Percentiles rank a stretch among this genome's conserved stretches.
Conservation (phyloP, 2,113 vertebrate species). For the Oophaga pumilio region DNA sequence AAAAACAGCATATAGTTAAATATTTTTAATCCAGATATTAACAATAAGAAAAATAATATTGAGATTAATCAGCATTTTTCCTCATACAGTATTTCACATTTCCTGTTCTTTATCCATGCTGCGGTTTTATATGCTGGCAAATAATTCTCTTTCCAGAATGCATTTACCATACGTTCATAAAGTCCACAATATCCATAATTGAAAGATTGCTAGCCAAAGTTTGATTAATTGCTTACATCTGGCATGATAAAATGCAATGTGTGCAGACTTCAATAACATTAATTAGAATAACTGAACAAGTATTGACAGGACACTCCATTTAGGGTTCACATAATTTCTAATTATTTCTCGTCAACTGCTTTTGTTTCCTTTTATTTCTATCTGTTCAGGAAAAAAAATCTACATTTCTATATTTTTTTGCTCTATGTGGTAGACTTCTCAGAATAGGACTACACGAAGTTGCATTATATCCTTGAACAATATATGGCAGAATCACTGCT, state of each 20-base stretch:
- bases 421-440: neutral
- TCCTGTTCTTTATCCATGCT: neutral
- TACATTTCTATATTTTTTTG: neutral
- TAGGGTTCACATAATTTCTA: slow-evolving; percentile 37
- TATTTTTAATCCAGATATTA: no score
- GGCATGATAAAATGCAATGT: slow-evolving; percentile 39
- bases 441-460: neutral
- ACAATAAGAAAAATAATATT: neutral
- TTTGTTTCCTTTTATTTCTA: slow-evolving; percentile 29
- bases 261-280: slow-evolving; percentile 32
- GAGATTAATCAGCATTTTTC: neutral
- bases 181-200: slow-evolving; percentile 26
- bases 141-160: neutral
- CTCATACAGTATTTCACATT: neutral
- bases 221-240: slow-evolving; percentile 52
- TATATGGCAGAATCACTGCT: neutral
- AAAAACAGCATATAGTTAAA: neutral
- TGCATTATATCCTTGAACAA: neutral
- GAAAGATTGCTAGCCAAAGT: slow-evolving; percentile 34
- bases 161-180: slow-evolving; percentile 14
- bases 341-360: slow-evolving; percentile 23
- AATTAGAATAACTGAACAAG: slow-evolving; percentile 29
- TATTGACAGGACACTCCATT: slow-evolving; percentile 33
- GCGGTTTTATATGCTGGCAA: slow-evolving; percentile 6
- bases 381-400: neutral